These are phyloP conservation scores for Polypterus bichir DNA, from an alignment of 2,113 vertebrate species.

Conservation along the genomic window DNA sequence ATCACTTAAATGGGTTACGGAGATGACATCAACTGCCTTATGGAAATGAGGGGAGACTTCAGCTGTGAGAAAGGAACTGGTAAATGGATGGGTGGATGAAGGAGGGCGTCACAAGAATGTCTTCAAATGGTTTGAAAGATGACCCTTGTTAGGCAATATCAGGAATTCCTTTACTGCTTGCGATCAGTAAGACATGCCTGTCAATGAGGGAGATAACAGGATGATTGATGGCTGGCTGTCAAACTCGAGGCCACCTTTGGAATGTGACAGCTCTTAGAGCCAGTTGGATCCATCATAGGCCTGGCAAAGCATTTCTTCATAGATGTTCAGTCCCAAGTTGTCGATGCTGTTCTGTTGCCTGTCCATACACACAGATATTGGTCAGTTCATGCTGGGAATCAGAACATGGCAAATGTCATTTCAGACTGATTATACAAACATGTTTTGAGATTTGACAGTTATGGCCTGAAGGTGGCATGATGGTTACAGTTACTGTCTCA, in stretches of 20 bases:
- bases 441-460: no score
- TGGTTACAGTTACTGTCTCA: no score
- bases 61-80: constrained; percentile 28
- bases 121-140: constrained; percentile 39
- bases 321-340: no score
- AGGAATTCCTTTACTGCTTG: constrained; percentile 36
- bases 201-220: constrained; percentile 29
- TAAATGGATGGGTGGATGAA: constrained; percentile 30
- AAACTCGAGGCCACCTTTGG: constrained; percentile 32
- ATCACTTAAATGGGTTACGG: no score
- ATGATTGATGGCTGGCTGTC: constrained; percentile 35
- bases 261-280: constrained; percentile 26
- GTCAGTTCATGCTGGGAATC: no score
- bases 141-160: constrained; percentile 37
- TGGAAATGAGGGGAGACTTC: constrained; percentile 15
- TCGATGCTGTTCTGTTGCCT: no score
- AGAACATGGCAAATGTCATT: no score
- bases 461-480: no score
- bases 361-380: no score
- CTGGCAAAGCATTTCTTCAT: no score
- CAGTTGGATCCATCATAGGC: constrained; percentile 17
- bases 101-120: constrained; percentile 22
- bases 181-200: constrained; percentile 33
- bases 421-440: no score
- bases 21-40: background rate